Evolutionary conservation across 2,113 vertebrate genomes (phyloP), one percentile per base, ranked within the genome.

Genomic region (Cololabis saira): DNA sequence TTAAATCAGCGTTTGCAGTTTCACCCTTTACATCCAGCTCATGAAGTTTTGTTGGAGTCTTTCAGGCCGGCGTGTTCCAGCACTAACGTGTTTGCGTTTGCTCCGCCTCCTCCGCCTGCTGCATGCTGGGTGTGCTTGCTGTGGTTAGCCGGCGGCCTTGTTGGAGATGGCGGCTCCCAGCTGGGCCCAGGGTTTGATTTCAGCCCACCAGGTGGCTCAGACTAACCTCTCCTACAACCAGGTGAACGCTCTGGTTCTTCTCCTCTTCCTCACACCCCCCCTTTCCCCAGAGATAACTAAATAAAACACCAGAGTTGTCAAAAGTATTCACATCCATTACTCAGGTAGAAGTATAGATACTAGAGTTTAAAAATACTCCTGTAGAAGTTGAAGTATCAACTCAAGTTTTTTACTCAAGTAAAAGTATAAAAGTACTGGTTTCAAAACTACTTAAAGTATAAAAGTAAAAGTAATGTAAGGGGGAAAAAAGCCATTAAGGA

Each of bases 141-240:
- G 79, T 72, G 74, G 67, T 77, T 89, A 99, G 97, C 95, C 94
- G 87, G 94, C 98, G 87, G 95, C 95, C 68, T 93, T 99, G 93
- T 95, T 99, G 94, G 96, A 99, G 93, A 98, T 96, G 93, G 97
- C 96, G 8, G 95, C 96, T 73, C 96, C 98, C 88, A 95, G 96
- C 89, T 98, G 96, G 98, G 96, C 96, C 90, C 97, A 98, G 95
- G 97, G 97, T 93, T 97, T 98, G 94, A 95, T 99, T 76, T 96
- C 96, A 87, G 97, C 96, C 81, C 97, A 98, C 92, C 96, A 98
- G 90, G 95, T 99, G 91, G 96, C 96, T 83, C 96, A 98, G 95
- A 98, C 96, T 97, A 98, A 98, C 94, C 96, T 98, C 91, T 95
- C 95, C 89, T 95, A 93, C 95, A 98, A 96, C 93, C 97, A 99